These are phyloP conservation scores for Coptodon rendalli DNA, from an alignment of 2,113 vertebrate genomes.

Conservation along the genomic window DNA sequence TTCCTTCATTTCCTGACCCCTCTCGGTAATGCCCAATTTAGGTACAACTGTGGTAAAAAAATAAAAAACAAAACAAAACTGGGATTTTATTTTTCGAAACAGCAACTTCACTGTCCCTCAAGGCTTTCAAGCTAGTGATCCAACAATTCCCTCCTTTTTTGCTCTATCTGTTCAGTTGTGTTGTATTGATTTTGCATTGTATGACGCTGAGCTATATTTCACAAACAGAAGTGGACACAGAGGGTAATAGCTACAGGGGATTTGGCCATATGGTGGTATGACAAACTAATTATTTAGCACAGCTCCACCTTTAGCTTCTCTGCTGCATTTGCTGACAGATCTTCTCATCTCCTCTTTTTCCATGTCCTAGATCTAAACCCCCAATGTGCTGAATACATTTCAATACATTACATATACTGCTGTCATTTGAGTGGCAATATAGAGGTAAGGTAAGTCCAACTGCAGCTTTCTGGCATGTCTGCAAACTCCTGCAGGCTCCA, in stretches of 20 bases:
- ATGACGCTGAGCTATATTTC: constrained; percentile 16
- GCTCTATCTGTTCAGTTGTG: constrained; percentile 34
- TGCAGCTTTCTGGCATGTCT: not conserved
- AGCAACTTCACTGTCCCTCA: not conserved
- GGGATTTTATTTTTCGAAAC: constrained; percentile 4
- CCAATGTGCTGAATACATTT: not conserved
- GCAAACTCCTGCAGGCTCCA: not conserved
- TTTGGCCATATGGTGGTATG: not conserved
- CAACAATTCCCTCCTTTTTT: constrained; percentile 3
- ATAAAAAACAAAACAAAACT: not conserved
- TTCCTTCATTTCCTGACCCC: not conserved
- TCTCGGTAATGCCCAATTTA: not conserved
- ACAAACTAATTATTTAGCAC: not conserved
- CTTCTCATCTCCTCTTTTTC: not conserved
- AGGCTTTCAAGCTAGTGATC: constrained; percentile 9
- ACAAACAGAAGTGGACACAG: not conserved
- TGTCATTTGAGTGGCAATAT: not conserved
- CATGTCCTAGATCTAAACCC: not conserved
- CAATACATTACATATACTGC: not conserved
- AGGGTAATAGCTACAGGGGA: not conserved
- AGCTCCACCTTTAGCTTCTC: not conserved
- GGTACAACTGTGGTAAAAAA: not conserved
- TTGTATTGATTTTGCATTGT: constrained; percentile 49
- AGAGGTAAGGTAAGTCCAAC: not conserved
- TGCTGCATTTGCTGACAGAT: not conserved